Percentiles rank a stretch among this genome's conserved stretches.
Conservation (phyloP, 2,797 vertebrate species). For the Cryptoprocta ferox region DNA sequence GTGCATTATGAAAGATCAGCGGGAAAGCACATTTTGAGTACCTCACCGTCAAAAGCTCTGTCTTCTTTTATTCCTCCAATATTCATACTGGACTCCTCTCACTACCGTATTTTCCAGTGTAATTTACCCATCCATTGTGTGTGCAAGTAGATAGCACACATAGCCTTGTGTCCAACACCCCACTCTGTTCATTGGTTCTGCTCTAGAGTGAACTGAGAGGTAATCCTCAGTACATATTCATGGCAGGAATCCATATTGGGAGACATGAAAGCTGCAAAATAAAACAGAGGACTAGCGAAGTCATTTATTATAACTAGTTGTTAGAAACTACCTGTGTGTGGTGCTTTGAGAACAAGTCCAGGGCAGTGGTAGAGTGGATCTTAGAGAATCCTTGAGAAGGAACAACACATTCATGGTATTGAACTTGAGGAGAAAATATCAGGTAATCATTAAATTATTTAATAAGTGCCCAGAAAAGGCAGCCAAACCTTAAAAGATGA, state of each 20-base stretch:
- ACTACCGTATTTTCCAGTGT: background rate
- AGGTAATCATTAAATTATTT: constrained; percentile 82
- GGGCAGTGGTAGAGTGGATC: background rate
- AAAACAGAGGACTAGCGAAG: background rate
- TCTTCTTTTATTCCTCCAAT: background rate
- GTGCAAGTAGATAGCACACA: background rate
- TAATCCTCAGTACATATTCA: background rate
- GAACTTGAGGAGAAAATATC: constrained; percentile 80
- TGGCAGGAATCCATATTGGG: background rate
- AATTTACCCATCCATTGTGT: fast-evolving
- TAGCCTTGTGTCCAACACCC: fast-evolving
- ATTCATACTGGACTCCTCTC: background rate
- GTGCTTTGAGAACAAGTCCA: background rate
- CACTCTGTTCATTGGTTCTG: background rate
- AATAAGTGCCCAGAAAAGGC: constrained; percentile 66
- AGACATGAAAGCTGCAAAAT: background rate
- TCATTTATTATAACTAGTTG: background rate
- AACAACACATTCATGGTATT: constrained; percentile 42
- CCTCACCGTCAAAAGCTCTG: background rate
- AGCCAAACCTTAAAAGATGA: constrained; percentile 64
- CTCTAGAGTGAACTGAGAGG: background rate
- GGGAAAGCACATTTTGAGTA: background rate
- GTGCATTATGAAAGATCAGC: background rate
- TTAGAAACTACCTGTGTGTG: background rate
- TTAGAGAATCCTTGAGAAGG: background rate